Evolutionary conservation across 1,140 invertebrate species (phyloP).

Genomic region (Palaemon carinicauda): DNA sequence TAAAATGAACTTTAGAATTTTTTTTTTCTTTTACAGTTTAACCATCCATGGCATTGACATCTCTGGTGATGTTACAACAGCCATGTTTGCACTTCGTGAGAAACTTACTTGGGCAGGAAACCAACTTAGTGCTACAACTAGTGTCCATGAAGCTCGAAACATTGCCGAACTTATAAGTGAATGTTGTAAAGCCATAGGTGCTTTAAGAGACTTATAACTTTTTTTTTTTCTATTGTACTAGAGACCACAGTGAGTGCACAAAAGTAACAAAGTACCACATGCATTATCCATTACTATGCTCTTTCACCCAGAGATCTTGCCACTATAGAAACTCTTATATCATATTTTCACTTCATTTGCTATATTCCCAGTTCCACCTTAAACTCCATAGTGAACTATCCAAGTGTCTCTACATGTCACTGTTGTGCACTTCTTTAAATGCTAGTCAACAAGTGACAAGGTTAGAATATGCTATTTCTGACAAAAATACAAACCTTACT

Average conservation of each 20-base stretch:
- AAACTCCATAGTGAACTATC: no score
- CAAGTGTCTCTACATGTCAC: no score
- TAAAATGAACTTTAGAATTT: neutral
- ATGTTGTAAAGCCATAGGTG: conserved; percentile 33
- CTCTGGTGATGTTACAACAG: neutral
- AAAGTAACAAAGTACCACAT: no score
- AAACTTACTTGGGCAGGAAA: conserved; percentile 33
- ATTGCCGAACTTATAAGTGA: conserved; percentile 29
- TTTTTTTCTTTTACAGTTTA: neutral
- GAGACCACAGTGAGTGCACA: neutral
- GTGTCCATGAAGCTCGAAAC: conserved; percentile 36
- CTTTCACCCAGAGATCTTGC: no score
- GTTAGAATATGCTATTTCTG: no score
- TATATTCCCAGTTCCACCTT: no score
- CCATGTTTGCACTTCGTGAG: conserved; percentile 16
- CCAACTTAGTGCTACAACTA: conserved; percentile 18
- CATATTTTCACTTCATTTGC: no score
- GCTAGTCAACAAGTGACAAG: no score
- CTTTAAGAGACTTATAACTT: conserved; percentile 31
- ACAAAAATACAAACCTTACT: no score
- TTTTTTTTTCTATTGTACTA: neutral
- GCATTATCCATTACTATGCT: no score
- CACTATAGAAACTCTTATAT: no score
- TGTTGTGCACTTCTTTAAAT: no score
- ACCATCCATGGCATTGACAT: conserved; percentile 29